These are phyloP conservation scores for Caranx melampygus DNA, from an alignment of 2,113 vertebrate genomes.

Conservation along the genomic window DNA sequence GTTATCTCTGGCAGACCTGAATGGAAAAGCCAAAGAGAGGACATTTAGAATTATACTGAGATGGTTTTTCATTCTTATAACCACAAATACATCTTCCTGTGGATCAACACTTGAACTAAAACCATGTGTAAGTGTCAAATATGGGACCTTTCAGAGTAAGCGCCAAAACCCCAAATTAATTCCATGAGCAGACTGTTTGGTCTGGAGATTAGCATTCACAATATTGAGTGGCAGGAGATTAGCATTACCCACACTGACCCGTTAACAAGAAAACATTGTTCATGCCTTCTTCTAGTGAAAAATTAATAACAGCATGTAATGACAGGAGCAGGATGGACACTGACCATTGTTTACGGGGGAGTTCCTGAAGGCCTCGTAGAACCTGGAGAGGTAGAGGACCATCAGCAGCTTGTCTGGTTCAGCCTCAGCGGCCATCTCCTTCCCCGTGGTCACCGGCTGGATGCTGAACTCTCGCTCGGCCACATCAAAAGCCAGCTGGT, in stretches of 20 bases:
- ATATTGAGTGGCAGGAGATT: background rate
- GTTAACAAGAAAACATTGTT: slow-evolving; percentile 3
- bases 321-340: slow-evolving; percentile 24
- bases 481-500: slow-evolving; percentile 93
- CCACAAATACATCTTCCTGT: too few species aligned
- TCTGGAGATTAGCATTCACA: background rate
- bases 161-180: background rate
- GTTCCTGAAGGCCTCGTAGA: slow-evolving; percentile 92
- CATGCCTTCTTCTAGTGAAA: background rate
- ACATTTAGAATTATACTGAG: too few species aligned
- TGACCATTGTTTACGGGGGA: slow-evolving; percentile 84
- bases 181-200: background rate
- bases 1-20: too few species aligned
- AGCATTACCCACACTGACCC: background rate
- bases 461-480: slow-evolving; percentile 92
- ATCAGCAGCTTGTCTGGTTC: slow-evolving; percentile 95
- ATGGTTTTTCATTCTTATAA: too few species aligned
- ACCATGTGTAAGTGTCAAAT: too few species aligned
- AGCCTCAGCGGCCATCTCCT: slow-evolving; percentile 85
- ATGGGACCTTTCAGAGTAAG: background rate
- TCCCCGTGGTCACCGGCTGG: slow-evolving; percentile 90
- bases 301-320: background rate
- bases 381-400: slow-evolving; percentile 96
- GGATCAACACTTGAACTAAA: too few species aligned
- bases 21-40: too few species aligned